Base-by-base conservation (phyloP, 2,888 invertebrate species). In the Enchytraeus crypticus region DNA sequence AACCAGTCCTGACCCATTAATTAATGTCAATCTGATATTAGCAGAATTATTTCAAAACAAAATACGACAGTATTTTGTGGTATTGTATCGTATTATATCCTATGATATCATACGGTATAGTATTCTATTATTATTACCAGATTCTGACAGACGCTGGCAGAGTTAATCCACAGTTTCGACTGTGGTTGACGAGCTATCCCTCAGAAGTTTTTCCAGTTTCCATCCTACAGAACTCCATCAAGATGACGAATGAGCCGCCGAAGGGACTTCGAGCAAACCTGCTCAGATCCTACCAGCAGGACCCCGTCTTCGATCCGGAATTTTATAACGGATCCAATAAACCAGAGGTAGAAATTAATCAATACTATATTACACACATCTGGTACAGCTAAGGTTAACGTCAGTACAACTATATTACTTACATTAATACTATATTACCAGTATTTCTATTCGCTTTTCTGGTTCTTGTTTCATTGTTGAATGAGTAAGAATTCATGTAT, bases 281-380 rank as follows among this genome's bases (percentile, higher is more conserved):
- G 5, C 70, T 80, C 38, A 64, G 79, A 23, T 80, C 80, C 0
- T 81, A 80, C 66, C 70, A 77, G 29, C 80, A 75, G 68, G 78
- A 78, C 65, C 80, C 80, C n/a, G 77, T 80, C 43, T 77, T 77
- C n/a, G 79, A 80, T 60, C 83, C 85, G 0, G 84, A 84, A 70
- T 92, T 92, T 81, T 92, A 88, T 78, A 84, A 85, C 67, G 77
- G 73, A 8, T 82, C 82, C 64, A 77, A 72, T n/a, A 84, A 84
- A 70, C 78, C 78, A 14, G 65, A 69, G 66, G 75, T 77, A 64
- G 61, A 68, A 53, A 51, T 14, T 23, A 30, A 11, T 38, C n/a
- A 47, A 26, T 47, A n/a, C 3, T 49, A 57, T 32, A 53, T 53
- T 23, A 23, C n/a, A n/a, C n/a, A n/a, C n/a, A 8, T 38, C 26